phyloP scores from a whole-genome alignment of 2,888 invertebrate species.

The Sympetrum striolatum region DNA sequence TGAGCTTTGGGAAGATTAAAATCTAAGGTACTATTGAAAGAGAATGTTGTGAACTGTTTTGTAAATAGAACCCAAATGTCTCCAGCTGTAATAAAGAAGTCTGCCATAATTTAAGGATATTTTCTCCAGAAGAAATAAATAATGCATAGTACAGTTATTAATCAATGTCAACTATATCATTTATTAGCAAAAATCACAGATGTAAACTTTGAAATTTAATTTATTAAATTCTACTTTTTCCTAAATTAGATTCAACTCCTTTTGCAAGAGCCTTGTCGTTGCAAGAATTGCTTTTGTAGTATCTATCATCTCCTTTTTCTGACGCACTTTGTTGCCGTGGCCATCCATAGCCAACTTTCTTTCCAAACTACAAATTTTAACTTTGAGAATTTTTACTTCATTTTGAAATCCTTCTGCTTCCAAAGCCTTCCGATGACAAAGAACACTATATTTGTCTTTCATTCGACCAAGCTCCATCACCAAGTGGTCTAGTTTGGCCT shows the following conservation, averaged over 20 bases:
- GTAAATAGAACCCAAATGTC: conserved; percentile 1
- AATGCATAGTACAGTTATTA: background rate
- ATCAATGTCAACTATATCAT: background rate
- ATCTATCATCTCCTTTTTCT: background rate
- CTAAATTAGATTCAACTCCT: background rate
- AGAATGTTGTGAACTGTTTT: conserved; percentile 16
- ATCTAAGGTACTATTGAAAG: background rate
- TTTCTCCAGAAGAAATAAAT: background rate
- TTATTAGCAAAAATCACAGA: background rate
- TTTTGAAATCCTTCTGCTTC: background rate
- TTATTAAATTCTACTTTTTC: background rate
- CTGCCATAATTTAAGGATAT: background rate
- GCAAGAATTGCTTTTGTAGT: background rate
- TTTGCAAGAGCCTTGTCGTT: background rate
- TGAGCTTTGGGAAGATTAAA: background rate
- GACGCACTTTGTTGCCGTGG: background rate
- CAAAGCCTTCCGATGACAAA: background rate
- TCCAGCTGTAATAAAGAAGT: conserved; percentile 14
- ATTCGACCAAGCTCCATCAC: background rate
- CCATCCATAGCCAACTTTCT: background rate
- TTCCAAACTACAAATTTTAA: background rate
- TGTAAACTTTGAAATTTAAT: background rate
- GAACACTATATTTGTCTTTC: background rate
- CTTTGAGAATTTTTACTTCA: background rate
- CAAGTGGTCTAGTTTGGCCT: background rate